These are phyloP conservation scores for Corynorhinus townsendii DNA, from an alignment of 2,113 vertebrate genomes.

Conservation along the genomic window DNA sequence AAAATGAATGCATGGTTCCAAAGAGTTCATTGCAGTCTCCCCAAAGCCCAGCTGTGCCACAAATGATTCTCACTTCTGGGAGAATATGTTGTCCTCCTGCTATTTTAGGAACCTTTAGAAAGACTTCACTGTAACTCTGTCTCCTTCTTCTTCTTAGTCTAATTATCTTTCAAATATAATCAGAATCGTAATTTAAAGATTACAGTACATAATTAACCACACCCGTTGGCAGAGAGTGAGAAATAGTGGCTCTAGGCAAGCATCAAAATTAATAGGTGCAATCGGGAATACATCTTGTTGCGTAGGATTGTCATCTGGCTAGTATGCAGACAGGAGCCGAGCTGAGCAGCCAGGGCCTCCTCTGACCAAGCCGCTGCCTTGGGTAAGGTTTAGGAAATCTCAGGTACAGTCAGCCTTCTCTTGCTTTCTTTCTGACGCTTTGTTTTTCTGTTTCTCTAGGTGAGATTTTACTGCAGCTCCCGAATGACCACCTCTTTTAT, in stretches of 20 bases:
- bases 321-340: not conserved
- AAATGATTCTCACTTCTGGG: slow-evolving; percentile 62
- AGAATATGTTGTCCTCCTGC: slow-evolving; percentile 49
- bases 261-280: slow-evolving; percentile 62
- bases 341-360: not conserved
- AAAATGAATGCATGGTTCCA: slow-evolving; percentile 38
- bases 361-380: not conserved
- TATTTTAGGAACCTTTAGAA: slow-evolving; percentile 22
- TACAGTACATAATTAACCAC: slow-evolving; percentile 73
- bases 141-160: slow-evolving; percentile 45
- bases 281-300: slow-evolving; percentile 6
- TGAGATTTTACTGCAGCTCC: not conserved
- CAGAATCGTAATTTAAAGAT: slow-evolving; percentile 76
- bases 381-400: not conserved
- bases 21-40: slow-evolving; percentile 15
- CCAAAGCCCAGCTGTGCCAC: not conserved
- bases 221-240: slow-evolving; percentile 67
- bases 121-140: slow-evolving; percentile 2
- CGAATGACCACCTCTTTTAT: not conserved
- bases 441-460: slow-evolving; percentile 2
- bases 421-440: not conserved
- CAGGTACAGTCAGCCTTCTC: not conserved
- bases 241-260: slow-evolving; percentile 62
- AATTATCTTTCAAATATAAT: slow-evolving; percentile 75
- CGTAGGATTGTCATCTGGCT: not conserved